Conservation (phyloP, 2,113 vertebrate species). For the Mohoua ochrocephala region DNA sequence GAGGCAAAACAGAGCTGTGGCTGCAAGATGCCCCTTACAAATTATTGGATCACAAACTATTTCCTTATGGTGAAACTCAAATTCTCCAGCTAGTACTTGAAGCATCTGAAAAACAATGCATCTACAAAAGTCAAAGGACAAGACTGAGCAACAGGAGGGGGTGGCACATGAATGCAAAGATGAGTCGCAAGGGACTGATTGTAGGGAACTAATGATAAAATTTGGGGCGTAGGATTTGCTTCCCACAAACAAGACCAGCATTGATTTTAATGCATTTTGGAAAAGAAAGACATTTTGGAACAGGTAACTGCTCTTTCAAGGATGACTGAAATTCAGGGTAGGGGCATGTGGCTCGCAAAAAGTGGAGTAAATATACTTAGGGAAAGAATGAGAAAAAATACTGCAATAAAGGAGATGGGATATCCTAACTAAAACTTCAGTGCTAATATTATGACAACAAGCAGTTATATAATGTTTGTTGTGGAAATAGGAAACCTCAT, state of each 20-base stretch:
- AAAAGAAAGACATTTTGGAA: not conserved
- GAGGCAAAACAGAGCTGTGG: not conserved
- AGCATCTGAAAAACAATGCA: not conserved
- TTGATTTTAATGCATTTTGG: not conserved
- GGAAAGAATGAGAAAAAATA: not conserved
- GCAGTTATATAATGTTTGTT: not conserved
- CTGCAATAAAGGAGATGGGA: not conserved
- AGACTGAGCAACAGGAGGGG: not conserved
- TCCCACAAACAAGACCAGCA: not conserved
- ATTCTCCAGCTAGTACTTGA: not conserved
- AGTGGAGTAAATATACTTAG: not conserved
- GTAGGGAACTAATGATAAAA: not conserved
- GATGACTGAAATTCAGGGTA: not conserved
- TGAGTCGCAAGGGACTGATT: not conserved
- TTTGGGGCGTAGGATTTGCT: not conserved
- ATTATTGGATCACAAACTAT: not conserved
- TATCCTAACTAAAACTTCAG: not conserved
- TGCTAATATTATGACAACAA: not conserved
- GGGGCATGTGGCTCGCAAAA: not conserved
- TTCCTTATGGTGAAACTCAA: not conserved
- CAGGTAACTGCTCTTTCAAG: not conserved
- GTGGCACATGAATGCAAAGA: not conserved
- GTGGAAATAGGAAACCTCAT: not conserved
- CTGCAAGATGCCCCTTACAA: not conserved
- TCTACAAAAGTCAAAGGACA: not conserved